Base-by-base conservation (phyloP, 2,113 vertebrate genomes). In the Morone chrysops region DNA sequence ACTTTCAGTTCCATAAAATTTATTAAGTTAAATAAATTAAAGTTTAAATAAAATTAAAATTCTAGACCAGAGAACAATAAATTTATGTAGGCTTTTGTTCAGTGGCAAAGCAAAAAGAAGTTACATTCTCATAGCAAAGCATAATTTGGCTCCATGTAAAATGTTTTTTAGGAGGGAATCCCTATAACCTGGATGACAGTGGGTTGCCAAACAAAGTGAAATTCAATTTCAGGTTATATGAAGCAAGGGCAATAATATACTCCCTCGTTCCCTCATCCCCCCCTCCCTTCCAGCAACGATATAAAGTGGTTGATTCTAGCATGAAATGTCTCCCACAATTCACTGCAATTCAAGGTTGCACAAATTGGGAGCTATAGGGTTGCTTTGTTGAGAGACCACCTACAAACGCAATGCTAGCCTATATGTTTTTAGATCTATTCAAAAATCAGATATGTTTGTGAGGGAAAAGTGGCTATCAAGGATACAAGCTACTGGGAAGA, bases 171-270 rank as follows among this genome's bases (percentile, higher is more conserved):
- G 13, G 8, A 20, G 38, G 41, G 25, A 70, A 48, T 56, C 48
- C 56, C 63, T 9, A 2, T 38, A 11, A 51, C 51, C 31, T 41
- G 7, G 14, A 8, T 11, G 36, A 54, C n/a, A 51, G 12, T 47
- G 13, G 8, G 22, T 22, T 38, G 14, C 7, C n/a, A 78, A 66
- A 74, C 38, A 73, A 22, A 68, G 48, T 41, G 8, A 57, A 69
- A 80, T 80, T 80, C 41, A 61, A 50, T 76, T 51, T 76, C 48
- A 40, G 45, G 43, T 67, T 51, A 53, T 38, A 56, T 57, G 31
- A 75, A 43, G 45, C 40, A 60, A 59, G 20, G 38, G 10, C 36
- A 53, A 25, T 70, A 20, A 85, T 71, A 76, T n/a, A 51, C 50
- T 80, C 57, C 68, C 69, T 38, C 10, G 45, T 14, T 48, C 18